Conservation (phyloP, 2,113 vertebrate species). For the Melanotaenia duboulayi region DNA sequence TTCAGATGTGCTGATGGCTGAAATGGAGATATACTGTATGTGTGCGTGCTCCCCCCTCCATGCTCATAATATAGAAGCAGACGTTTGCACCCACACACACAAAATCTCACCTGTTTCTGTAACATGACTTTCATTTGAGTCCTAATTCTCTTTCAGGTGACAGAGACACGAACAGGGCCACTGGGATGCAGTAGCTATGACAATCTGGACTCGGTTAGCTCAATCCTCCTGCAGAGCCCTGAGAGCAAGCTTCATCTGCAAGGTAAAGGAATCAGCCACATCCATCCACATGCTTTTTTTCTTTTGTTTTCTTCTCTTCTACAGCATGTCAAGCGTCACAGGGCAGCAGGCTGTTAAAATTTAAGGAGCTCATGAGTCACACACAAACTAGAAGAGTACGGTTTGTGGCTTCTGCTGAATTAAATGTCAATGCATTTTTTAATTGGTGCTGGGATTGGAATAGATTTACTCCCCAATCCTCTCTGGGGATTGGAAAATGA, state of each 20-base stretch:
- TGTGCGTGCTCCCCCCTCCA: neutral
- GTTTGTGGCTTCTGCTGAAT: slow-evolving; percentile 35
- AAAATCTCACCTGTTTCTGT: slow-evolving; percentile 1
- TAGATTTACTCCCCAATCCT: slow-evolving; percentile 41
- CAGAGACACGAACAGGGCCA: slow-evolving; percentile 97
- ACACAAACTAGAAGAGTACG: slow-evolving; percentile 12
- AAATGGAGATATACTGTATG: neutral
- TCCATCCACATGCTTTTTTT: slow-evolving; percentile 11
- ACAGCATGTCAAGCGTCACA: slow-evolving; percentile 22
- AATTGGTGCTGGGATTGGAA: slow-evolving; percentile 52
- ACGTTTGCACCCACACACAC: slow-evolving; percentile 1
- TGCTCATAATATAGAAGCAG: neutral
- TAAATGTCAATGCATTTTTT: slow-evolving; percentile 55
- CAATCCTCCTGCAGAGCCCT: slow-evolving; percentile 97
- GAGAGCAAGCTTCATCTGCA: slow-evolving; percentile 99
- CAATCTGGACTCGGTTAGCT: slow-evolving; percentile 99
- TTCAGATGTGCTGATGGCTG: neutral
- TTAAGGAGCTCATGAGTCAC: slow-evolving; percentile 11
- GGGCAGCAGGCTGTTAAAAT: slow-evolving; percentile 16
- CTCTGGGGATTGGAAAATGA: slow-evolving; percentile 30
- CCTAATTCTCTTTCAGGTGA: slow-evolving; percentile 86
- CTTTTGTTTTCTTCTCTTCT: too few species aligned
- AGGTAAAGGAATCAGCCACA: slow-evolving; percentile 84
- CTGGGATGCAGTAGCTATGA: slow-evolving; percentile 99
- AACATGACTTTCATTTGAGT: slow-evolving; percentile 37